Conservation (phyloP, 2,113 vertebrate species). For the Toxotes jaculatrix region DNA sequence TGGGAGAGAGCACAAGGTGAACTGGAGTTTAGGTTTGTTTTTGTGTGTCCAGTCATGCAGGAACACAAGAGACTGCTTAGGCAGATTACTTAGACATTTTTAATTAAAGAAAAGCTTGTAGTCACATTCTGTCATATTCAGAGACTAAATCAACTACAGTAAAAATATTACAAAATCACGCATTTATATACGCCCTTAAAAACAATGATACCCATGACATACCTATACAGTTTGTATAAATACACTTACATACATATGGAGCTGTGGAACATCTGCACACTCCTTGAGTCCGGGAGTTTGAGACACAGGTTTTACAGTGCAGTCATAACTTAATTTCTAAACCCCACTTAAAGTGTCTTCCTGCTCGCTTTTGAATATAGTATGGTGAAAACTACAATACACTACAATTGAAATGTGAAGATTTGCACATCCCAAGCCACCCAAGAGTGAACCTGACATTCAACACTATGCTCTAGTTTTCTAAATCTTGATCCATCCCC, state of each 20-base stretch:
- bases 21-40: constrained; percentile 42
- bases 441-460: constrained; percentile 19
- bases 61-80: neutral
- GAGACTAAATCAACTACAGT: neutral
- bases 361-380: neutral
- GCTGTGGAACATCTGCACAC: neutral
- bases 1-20: constrained; percentile 41
- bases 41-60: constrained; percentile 36
- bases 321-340: neutral
- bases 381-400: neutral
- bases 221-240: neutral
- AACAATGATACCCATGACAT: neutral
- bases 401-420: neutral
- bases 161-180: neutral
- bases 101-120: neutral
- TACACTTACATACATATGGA: too few species aligned
- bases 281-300: neutral
- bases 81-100: neutral
- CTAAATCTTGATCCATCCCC: constrained; percentile 9
- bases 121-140: neutral
- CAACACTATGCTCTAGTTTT: constrained; percentile 22
- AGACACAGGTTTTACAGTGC: neutral
- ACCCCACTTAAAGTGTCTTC: neutral
- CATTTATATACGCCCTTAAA: constrained; percentile 3
- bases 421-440: constrained; percentile 3